Base-by-base conservation (phyloP, 2,113 vertebrate species). In the Fulmarus glacialis region DNA sequence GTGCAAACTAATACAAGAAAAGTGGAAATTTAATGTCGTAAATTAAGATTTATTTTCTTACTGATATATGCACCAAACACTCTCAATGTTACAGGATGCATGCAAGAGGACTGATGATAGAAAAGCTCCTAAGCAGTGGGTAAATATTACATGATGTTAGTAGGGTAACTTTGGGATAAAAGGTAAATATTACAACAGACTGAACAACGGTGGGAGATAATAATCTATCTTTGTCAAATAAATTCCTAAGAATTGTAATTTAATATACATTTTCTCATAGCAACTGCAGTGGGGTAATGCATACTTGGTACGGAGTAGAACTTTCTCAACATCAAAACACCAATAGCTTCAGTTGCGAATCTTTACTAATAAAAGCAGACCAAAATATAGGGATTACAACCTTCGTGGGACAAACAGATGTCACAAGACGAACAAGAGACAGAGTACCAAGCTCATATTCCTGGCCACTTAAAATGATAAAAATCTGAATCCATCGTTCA, bases 121-220 rank as follows among this genome's bases (percentile, higher is more conserved):
- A 71, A 89, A 75, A 95, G 72, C n/a, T 83, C 62, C 64, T 56
- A 36, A 74, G 74, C 47, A 89, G n/a, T 15, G 20, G 3, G 38
- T 47, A 95, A 84, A 67, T 90, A 93, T 79, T 82, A 82, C 18
- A 53, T 78, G 70, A 83, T 73, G 74, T 95, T 96, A 96, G 93
- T 93, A 93, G 74, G 67, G 11, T 53, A 85, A 89, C 30, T 72
- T 16, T 10, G 62, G 42, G 81, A 77, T 89, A 82, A 62, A 88
- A 86, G 47, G 34, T 26, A 80, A 94, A 88, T 50, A 53, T 42
- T 85, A 71, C 29, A 87, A 79, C 6, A 67, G 48, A 47, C 21
- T 70, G 32, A 82, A 58, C 13, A 93, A 80, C 29, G 29, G 47
- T 43, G 32, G 29, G 29, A 82, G 6, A 73, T 32, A 91, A 80